These are phyloP conservation scores for Aurelia sp. DNA, from an alignment of 30 jellyfish, hydroid and myxozoan species.

Conservation along the genomic window DNA sequence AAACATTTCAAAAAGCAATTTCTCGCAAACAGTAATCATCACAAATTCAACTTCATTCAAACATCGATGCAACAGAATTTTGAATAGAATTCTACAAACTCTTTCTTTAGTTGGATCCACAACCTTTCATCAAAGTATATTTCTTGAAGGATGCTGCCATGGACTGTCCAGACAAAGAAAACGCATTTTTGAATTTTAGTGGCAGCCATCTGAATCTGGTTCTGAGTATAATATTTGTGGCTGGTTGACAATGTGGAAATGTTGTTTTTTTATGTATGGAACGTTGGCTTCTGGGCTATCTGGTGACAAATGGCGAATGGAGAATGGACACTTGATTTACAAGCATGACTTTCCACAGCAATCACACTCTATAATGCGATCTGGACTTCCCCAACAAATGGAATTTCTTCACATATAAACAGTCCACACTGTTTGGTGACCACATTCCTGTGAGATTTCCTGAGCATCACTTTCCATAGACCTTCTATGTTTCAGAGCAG, in stretches of 20 bases:
- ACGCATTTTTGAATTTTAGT: no score
- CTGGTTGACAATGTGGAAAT: neutral
- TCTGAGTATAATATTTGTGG: neutral
- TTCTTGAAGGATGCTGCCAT: no score
- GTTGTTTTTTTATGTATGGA: neutral
- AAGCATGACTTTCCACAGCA: constrained; percentile 44
- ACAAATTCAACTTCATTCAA: no score
- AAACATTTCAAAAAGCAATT: no score
- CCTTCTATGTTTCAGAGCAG: constrained; percentile 71
- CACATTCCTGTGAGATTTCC: constrained; percentile 14
- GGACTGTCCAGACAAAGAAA: no score
- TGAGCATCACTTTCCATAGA: constrained; percentile 39
- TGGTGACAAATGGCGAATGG: constrained; percentile 1
- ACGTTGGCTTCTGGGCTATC: constrained; percentile 1
- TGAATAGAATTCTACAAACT: no score
- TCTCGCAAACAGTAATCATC: neutral
- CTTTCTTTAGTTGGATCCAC: no score
- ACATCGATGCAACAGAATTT: no score
- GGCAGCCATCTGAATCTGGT: no score
- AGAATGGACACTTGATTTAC: neutral
- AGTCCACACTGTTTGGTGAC: constrained; percentile 20
- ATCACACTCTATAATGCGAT: neutral
- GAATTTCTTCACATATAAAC: constrained; percentile 24
- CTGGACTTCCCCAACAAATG: neutral
- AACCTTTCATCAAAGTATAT: no score